Conservation (phyloP, 2,113 vertebrate species). For the Brachyistius frenatus region DNA sequence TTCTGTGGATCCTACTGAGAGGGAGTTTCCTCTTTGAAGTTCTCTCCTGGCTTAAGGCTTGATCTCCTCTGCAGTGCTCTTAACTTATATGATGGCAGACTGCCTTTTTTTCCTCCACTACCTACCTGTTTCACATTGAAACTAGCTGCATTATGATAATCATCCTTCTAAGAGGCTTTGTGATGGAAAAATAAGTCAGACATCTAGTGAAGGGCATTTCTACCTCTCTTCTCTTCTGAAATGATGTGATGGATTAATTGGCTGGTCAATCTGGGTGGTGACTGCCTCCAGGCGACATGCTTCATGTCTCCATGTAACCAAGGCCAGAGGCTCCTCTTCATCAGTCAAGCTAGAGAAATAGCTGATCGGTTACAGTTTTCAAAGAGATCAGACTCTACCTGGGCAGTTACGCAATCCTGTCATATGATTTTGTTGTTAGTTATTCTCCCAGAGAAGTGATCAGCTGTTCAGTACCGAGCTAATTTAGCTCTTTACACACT, state of each 20-base stretch:
- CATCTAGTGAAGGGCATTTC: slow-evolving; percentile 3
- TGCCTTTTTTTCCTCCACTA: too few relatives aligned
- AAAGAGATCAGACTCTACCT: slow-evolving; percentile 8
- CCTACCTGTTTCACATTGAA: slow-evolving; percentile 3
- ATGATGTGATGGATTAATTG: background rate
- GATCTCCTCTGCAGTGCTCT: slow-evolving; percentile 6
- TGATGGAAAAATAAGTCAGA: background rate
- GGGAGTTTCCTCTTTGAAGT: slow-evolving; percentile 34
- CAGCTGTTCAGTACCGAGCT: slow-evolving; percentile 41
- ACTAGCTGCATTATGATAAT: slow-evolving; percentile 20
- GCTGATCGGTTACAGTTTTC: slow-evolving; percentile 8
- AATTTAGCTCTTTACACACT: background rate
- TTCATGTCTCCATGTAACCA: background rate
- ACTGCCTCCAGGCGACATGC: background rate
- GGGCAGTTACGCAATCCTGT: slow-evolving; percentile 27
- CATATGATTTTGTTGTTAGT: slow-evolving; percentile 41
- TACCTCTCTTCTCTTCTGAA: background rate
- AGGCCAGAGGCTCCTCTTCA: background rate
- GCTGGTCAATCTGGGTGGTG: background rate
- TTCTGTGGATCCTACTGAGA: background rate
- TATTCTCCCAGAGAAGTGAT: slow-evolving; percentile 30
- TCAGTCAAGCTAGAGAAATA: slow-evolving; percentile 26
- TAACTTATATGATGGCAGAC: background rate
- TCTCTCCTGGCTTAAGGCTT: slow-evolving; percentile 27
- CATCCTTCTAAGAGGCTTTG: slow-evolving; percentile 7